Percentiles rank a stretch among this genome's conserved stretches.
These are phyloP conservation scores for Platyrinchus mystaceus DNA, from an alignment of 2,797 vertebrate genomes.

Conservation along the genomic window DNA sequence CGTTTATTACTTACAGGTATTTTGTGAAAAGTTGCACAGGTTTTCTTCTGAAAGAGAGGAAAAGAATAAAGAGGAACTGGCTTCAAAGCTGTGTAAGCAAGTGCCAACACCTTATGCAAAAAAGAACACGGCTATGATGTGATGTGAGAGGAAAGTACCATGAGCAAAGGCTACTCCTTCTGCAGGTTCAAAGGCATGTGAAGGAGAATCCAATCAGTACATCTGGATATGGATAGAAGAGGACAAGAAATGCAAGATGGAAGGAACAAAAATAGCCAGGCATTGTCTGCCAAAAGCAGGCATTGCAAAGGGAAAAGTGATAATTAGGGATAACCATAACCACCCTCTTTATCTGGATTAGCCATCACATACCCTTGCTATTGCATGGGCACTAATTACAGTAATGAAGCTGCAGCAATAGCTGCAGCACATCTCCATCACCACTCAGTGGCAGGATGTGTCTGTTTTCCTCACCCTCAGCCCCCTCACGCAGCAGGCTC, in stretches of 20 bases:
- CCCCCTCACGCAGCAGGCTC: accelerated
- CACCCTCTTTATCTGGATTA: background rate
- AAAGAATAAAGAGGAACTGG: background rate
- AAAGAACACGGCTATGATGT: background rate
- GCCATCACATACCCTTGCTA: no score
- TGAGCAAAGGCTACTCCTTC: background rate
- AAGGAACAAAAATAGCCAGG: background rate
- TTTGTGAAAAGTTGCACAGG: background rate
- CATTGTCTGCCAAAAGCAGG: background rate
- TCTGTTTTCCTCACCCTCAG: background rate
- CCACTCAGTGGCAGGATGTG: conserved; percentile 13
- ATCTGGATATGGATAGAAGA: accelerated
- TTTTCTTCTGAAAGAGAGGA: background rate
- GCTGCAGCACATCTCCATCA: background rate
- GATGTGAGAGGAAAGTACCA: background rate
- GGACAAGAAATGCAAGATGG: background rate
- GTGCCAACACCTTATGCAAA: background rate
- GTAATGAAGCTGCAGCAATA: background rate
- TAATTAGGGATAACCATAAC: background rate
- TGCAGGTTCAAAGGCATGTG: background rate
- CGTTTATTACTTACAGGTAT: background rate
- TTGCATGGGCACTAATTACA: background rate
- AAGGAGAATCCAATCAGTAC: background rate
- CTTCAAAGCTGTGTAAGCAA: background rate
- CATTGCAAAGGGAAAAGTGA: background rate